These are phyloP conservation scores for Leucosticte australis DNA, from an alignment of 2,113 vertebrate species.

Conservation along the genomic window DNA sequence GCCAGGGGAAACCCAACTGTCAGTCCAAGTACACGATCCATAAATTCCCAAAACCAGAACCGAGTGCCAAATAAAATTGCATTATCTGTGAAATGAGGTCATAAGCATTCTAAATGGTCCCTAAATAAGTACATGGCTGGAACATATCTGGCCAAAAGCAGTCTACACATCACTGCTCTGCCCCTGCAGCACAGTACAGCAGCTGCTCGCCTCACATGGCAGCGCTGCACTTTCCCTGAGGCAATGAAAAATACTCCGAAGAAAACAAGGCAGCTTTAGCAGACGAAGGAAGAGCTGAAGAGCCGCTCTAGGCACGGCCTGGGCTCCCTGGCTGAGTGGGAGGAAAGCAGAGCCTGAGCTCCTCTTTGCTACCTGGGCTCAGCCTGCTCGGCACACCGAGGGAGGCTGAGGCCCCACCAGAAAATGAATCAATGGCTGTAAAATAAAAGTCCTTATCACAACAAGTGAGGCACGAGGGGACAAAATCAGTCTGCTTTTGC, in stretches of 20 bases:
- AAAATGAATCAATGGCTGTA: background rate
- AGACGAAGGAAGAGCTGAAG: background rate
- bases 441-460: background rate
- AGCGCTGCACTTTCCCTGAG: background rate
- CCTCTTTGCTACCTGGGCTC: background rate
- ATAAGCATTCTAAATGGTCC: background rate
- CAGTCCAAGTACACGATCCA: background rate
- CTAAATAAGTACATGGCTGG: background rate
- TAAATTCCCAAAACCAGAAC: background rate
- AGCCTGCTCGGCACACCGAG: background rate
- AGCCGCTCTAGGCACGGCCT: background rate
- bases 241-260: background rate
- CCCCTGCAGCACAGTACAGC: background rate
- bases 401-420: background rate
- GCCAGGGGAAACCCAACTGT: background rate
- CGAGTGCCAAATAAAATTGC: background rate
- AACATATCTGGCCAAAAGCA: background rate
- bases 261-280: background rate
- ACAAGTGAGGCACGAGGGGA: background rate
- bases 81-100: background rate
- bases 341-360: background rate
- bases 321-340: background rate
- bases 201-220: background rate
- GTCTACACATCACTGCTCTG: accelerated
- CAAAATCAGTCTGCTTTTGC: background rate